Evolutionary conservation across 2,797 vertebrate species (phyloP).

Genomic region (Sebastes matsubarae): DNA sequence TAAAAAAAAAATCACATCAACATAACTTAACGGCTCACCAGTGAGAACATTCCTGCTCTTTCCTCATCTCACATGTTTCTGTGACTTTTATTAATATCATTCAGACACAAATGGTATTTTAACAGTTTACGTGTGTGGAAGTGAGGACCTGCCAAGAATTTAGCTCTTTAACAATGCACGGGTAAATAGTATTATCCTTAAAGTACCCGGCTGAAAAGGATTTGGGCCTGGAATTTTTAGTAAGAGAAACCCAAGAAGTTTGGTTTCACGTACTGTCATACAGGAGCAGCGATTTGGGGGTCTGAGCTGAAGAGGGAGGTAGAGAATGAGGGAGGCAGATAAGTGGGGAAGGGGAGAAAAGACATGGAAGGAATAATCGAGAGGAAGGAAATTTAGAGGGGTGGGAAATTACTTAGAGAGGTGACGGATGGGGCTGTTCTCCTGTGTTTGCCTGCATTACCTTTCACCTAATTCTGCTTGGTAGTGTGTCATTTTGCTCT

Average conservation of each 20-base stretch:
- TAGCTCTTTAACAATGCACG: conserved; percentile 8
- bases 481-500: neutral
- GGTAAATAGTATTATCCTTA: conserved; percentile 22
- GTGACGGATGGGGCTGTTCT: neutral
- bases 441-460: conserved; percentile 1
- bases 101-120: conserved; percentile 27
- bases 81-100: neutral
- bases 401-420: neutral
- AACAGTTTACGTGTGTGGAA: conserved; percentile 18
- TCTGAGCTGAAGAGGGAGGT: conserved; percentile 19
- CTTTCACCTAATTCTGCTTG: conserved; percentile 31
- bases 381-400: neutral
- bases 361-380: neutral
- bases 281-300: conserved; percentile 10
- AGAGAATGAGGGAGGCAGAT: conserved; percentile 5
- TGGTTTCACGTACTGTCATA: conserved; percentile 23
- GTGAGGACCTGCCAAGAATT: conserved; percentile 13
- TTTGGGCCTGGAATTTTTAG: conserved; percentile 20
- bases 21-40: conserved; percentile 34
- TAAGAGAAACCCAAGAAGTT: conserved; percentile 31
- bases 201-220: conserved; percentile 29
- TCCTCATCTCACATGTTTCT: conserved; percentile 14
- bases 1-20: conserved; percentile 21
- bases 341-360: neutral
- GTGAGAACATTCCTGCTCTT: conserved; percentile 10